Evolutionary conservation across 2,888 invertebrate species (phyloP), one percentile per base, ranked within the genome.

Genomic region (Phalera bucephala): DNA sequence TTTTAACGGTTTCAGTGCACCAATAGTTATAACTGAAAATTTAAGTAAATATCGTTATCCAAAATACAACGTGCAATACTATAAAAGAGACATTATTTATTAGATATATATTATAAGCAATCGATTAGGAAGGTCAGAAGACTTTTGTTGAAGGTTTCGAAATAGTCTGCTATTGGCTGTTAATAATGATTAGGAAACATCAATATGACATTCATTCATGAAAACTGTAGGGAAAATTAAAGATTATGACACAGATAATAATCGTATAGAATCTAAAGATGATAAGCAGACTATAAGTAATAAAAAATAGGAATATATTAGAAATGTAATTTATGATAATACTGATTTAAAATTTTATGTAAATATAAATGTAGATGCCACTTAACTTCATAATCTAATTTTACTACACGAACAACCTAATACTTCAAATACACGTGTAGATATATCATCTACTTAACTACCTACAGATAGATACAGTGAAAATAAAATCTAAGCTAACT

Each of bases 161-260:
- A 12, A 32, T 28, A 31, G 37, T 54, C 55, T 56, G 55, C 56
- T 59, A 56, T 54, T 59, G 60, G 55, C 55, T 54, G 51, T 46
- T 10, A 27, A 28, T 23, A 39, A 26, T 27, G n/a, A n/a, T n/a
- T n/a, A n/a, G n/a, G n/a, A n/a, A n/a, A n/a, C n/a, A n/a, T n/a
- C n/a, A n/a, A n/a, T n/a, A n/a, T n/a, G n/a, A n/a, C n/a, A n/a
- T n/a, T n/a, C n/a, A n/a, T n/a, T n/a, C n/a, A n/a, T n/a, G 1
- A 19, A 3, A 36, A 34, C 39, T 19, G 5, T 17, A 17, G 5
- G 3, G 3, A 17, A 17, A 3, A 17, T 17, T 17, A 17, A 17
- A 17, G 3, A 17, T 3, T 17, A 17, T 17, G 17, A 17, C 17
- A 17, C 3, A 17, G 17, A 3, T 17, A 17, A 17, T 17, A 17